These are phyloP conservation scores for Climacteris rufus DNA, from an alignment of 2,113 vertebrate species.

Conservation along the genomic window DNA sequence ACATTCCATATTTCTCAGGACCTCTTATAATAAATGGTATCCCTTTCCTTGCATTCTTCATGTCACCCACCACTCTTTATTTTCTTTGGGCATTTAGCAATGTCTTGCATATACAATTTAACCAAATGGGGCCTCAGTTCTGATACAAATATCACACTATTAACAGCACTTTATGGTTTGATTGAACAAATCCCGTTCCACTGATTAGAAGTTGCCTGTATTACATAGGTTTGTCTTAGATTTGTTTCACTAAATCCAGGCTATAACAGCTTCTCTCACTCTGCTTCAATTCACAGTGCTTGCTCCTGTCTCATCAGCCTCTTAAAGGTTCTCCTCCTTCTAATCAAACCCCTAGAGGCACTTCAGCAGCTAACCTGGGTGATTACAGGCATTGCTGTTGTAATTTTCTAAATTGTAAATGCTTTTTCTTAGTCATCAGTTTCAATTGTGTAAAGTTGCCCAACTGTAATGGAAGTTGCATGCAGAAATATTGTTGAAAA, in stretches of 20 bases:
- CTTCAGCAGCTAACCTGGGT: conserved; percentile 30
- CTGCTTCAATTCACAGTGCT: not conserved
- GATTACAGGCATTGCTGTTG: conserved; percentile 21
- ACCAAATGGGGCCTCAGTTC: not conserved
- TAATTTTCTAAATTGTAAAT: conserved; percentile 42
- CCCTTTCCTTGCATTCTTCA: not conserved
- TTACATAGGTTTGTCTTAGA: not conserved
- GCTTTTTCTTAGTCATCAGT: conserved; percentile 50
- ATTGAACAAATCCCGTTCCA: not conserved
- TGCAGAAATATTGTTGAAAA: conserved; percentile 49
- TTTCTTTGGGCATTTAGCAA: not conserved
- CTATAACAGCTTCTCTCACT: not conserved
- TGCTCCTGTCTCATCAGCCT: not conserved
- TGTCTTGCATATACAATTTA: not conserved
- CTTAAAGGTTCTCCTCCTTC: conserved; percentile 31
- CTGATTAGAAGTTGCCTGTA: not conserved
- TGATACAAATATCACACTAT: not conserved
- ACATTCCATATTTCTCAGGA: not conserved
- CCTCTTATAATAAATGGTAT: not conserved
- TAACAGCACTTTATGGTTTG: not conserved
- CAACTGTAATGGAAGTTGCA: conserved; percentile 59
- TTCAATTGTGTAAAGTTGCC: conserved; percentile 54
- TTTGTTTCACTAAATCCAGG: not conserved
- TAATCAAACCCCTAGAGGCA: conserved; percentile 29
- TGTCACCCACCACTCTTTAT: not conserved